Evolutionary conservation across 2,797 vertebrate genomes (phyloP), one percentile per base, ranked within the genome.

Genomic region (Oophaga sylvatica): DNA sequence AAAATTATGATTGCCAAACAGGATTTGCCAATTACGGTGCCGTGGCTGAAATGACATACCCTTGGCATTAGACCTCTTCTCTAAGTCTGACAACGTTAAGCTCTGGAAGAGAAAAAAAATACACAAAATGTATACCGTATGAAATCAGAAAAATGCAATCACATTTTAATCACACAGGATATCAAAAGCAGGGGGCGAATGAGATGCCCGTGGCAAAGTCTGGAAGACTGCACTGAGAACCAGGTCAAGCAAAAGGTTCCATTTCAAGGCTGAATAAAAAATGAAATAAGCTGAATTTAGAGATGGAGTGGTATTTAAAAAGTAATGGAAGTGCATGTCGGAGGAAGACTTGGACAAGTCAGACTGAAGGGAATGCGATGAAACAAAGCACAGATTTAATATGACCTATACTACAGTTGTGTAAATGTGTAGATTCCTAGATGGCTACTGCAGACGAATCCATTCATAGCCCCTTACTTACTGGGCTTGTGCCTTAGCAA

Each of bases 221-320:
- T 81, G 35, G 20, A 81, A 81, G 35, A 81, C 63, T 48, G 48
- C 20, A 26, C 35, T 26, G 62, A 81, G 80, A 81, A 65, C 80
- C 80, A 81, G 80, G 80, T 81, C 80, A 81, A 81, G 80, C 80
- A 67, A 81, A 81, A 81, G 62, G 60, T 67, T 67, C 62, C 80
- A 81, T 81, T 81, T 48, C 80, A 81, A 81, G 80, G 60, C 80
- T 81, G 80, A 81, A 48, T 81, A 48, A 81, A 81, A 81, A 81
- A 65, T 81, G 8, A 81, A 81, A 81, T 53, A 81, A 81, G 62
- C 29, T 83, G 63, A 67, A 70, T 82, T 68, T 67, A 82, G 81
- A 70, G 48, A 71, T 53, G 65, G 29, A 71, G 22, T 83, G 67
- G 45, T 83, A 70, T 71, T 83, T 83, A 70, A 83, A 83, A 70